Base-by-base conservation (phyloP, 2,113 vertebrate genomes). In the Hippocampus mohnikei region DNA sequence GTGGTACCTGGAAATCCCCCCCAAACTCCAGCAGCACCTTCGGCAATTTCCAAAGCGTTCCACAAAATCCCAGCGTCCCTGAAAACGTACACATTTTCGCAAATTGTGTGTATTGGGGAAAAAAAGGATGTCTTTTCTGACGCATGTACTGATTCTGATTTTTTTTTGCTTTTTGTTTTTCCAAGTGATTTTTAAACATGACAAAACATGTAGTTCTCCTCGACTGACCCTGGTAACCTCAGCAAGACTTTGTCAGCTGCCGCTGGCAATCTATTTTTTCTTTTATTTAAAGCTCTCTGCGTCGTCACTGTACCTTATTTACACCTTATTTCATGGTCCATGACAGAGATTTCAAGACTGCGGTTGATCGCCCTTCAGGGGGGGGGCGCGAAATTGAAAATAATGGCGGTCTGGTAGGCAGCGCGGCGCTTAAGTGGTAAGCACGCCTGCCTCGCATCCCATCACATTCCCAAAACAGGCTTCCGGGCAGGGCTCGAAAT, bases 281-380 rank as follows among this genome's bases (percentile, higher is more conserved):
- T 16, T 27, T 60, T 33, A 60, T 60, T 60, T 29, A 3, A 60
- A 60, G 25, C 15, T 60, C 27, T 33, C 33, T 16, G 25, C 25
- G 29, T 59, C 6, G 5, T 15, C 7, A 59, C 29, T 29, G 25
- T 59, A 29, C 12, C 58, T 15, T 60, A 60, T 60, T 33, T 60
- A 29, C 25, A 60, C 58, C 58, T 60, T 33, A 60, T 60, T 60
- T 60, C 58, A 60, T 20, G 58, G 58, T 60, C 58, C 33, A 29
- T 60, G 58, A 27, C 27, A 18, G 16, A 60, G 27, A 60, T 33
- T 33, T 27, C 27, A 8, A 6, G 29, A 33, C 25, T 33, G 27
- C 15, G 27, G 58, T 29, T 8, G 15, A 59, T 33, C 27, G 12
- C 58, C 27, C 58, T 59, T 16, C 15, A 18, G 27, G 58, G 13